These are phyloP conservation scores for Solen grandis DNA, from an alignment of 1,140 invertebrate species.

Conservation along the genomic window DNA sequence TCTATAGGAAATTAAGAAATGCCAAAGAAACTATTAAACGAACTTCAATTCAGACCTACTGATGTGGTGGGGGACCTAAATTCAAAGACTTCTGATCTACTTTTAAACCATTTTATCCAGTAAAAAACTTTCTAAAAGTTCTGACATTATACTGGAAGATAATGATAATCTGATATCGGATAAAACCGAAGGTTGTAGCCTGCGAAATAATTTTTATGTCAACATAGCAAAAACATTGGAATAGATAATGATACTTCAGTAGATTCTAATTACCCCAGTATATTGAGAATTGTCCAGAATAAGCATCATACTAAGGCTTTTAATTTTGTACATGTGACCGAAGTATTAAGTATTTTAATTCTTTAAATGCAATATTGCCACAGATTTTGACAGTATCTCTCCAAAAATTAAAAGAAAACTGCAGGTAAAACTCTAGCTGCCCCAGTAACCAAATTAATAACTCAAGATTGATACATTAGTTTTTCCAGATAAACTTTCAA, in stretches of 20 bases:
- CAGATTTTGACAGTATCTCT: conserved; percentile 14
- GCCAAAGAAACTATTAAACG: not conserved
- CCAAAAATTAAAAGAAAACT: not conserved
- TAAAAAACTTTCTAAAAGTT: not conserved
- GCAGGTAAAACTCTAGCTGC: not conserved
- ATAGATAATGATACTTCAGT: no score
- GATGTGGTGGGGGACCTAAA: conserved; percentile 15
- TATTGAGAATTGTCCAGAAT: no score
- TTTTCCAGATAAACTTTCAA: not conserved
- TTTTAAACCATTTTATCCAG: conserved; percentile 2
- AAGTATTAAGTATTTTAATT: not conserved
- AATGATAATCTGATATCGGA: not conserved
- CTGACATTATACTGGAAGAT: not conserved
- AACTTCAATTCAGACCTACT: not conserved
- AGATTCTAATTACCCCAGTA: no score
- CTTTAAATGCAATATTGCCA: not conserved
- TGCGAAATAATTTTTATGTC: not conserved
- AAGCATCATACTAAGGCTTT: not conserved
- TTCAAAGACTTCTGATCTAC: conserved; percentile 27
- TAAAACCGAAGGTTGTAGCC: not conserved
- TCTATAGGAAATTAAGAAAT: conserved; percentile 9
- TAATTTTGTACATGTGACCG: not conserved
- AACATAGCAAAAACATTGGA: not conserved
- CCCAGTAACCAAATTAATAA: not conserved
- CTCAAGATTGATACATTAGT: not conserved